A percentile compares a stretch with the other conserved stretches of the same genome.
These are phyloP conservation scores for Quiscalus mexicanus DNA, from an alignment of 2,113 vertebrate genomes.

Conservation along the genomic window DNA sequence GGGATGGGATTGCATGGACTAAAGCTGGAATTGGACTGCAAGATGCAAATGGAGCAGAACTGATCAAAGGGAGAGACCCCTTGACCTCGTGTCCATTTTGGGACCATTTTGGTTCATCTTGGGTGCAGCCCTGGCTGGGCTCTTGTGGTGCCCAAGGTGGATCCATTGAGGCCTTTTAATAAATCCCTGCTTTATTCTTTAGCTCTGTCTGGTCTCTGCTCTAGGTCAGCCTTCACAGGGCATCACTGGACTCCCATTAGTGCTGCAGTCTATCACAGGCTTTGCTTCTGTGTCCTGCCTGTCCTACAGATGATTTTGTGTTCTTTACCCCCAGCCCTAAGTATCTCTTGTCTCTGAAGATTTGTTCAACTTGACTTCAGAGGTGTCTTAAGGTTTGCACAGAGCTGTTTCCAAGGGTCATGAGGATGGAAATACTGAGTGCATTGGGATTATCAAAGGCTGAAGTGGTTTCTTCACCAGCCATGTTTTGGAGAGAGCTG, in stretches of 20 bases:
- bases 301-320: background rate
- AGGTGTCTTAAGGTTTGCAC: background rate
- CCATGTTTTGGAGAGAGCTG: background rate
- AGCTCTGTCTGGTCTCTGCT: background rate
- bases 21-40: accelerated
- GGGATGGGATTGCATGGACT: background rate
- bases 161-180: background rate
- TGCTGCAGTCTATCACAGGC: accelerated
- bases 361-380: background rate
- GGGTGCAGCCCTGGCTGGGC: background rate
- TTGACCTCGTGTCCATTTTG: background rate
- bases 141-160: background rate
- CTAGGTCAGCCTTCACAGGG: background rate
- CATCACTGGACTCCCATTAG: background rate
- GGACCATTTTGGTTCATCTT: background rate
- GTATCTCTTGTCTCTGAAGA: background rate
- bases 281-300: background rate
- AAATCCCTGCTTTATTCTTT: background rate
- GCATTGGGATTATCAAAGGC: background rate
- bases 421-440: background rate
- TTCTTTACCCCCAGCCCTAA: background rate
- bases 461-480: background rate
- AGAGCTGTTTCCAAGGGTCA: background rate
- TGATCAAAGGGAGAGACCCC: background rate
- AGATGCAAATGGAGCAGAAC: background rate